Base-by-base conservation (phyloP, 2,113 vertebrate genomes). In the Chaetodon trifascialis region DNA sequence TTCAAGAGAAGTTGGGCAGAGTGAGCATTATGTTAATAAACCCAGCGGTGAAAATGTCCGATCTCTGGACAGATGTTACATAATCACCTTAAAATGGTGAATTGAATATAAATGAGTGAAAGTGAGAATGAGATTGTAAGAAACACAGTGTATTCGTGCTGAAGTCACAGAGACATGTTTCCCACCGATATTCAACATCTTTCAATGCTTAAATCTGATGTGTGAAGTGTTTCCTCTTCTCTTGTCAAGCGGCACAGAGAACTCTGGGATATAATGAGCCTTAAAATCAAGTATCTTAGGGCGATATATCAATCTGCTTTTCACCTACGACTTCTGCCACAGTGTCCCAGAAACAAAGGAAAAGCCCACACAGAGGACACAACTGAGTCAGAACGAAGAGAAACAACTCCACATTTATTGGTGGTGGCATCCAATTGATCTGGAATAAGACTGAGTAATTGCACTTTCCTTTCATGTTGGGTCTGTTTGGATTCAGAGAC, bases 401-500 rank as follows among this genome's bases (percentile, higher is more conserved):
- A 34, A 69, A 71, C 60, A 49, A 25, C 51, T 76, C 76, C 34
- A 7, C 68, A 1, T 77, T 87, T 84, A 86, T 83, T 82, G 84
- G 72, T 10, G 76, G 60, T 77, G 81, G 77, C 84, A 15, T 91
- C 84, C 83, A 62, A 63, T 85, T 85, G 91, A 88, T 92, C 82
- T 78, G 80, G 67, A 89, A 88, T 80, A 69, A 82, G 62, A 69
- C 76, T 55, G 34, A 54, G 42, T 92, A 91, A 92, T 90, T 91
- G 85, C 82, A 75, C 88, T 92, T 80, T 79, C 86, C 89, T 92
- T 91, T 92, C 79, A 90, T 93, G 90, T 76, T 70, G 81, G 79
- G 54, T 73, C 64, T 89, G 87, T 88, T 91, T 86, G 86, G 87
- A 89, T 76, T 82, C 44, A 0, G 59, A 85, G 79, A 77, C 79